phyloP scores from a whole-genome alignment of 2,797 vertebrate genomes.

The Rhincodon typus region DNA sequence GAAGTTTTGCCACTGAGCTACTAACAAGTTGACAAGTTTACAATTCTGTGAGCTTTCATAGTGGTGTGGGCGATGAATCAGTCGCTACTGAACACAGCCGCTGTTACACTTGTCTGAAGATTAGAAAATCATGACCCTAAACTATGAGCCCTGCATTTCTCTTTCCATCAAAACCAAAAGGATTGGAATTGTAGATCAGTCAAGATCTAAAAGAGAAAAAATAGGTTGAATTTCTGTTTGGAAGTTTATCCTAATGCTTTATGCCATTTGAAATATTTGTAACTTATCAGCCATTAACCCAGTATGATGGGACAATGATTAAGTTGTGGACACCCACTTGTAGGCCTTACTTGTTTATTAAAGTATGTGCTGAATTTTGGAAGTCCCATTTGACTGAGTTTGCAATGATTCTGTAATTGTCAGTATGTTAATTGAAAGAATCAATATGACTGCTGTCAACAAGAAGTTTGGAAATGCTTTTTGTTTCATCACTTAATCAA shows the following conservation, averaged over 20 bases:
- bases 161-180: not conserved
- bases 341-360: not conserved
- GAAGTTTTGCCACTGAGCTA: too few species aligned
- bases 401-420: not conserved
- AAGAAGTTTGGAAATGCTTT: not conserved
- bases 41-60: too few species aligned
- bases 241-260: not conserved
- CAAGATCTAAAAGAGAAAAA: not conserved
- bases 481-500: too few species aligned
- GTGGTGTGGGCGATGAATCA: too few species aligned
- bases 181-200: not conserved
- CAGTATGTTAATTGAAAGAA: not conserved
- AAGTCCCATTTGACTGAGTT: not conserved
- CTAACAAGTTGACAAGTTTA: too few species aligned
- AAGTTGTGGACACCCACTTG: not conserved
- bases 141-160: not conserved
- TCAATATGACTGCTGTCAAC: not conserved
- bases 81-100: too few species aligned
- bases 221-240: not conserved
- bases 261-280: not conserved
- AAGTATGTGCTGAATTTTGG: not conserved
- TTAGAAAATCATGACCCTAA: too few species aligned
- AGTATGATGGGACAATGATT: not conserved
- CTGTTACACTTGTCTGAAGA: too few species aligned
- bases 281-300: not conserved